Evolutionary conservation across 2,888 invertebrate species (phyloP), one percentile per base, ranked within the genome.

Genomic region (Philopedon plagiatum): DNA sequence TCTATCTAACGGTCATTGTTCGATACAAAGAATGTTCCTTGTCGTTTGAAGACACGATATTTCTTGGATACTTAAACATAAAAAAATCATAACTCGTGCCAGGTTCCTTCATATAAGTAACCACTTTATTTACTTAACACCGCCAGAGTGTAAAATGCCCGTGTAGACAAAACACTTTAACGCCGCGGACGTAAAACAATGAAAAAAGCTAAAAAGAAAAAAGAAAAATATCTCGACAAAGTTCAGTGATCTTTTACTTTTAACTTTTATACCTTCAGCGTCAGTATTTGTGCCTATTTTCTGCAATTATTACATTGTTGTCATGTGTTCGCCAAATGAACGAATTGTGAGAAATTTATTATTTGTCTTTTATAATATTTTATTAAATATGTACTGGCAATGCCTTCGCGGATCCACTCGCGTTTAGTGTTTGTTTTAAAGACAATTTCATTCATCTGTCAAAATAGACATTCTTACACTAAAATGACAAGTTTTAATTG

Each of bases 111-210:
- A 39, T 8, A 19, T 46, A 61, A 62, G 44, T 41, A 64, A 39
- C 64, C 54, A 44, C 46, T 65, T 57, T 65, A 65, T 66, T 61
- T 71, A 54, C 54, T 58, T 51, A 15, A 54, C 63, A 9, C 13
- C 61, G 57, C 41, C 65, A 41, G 41, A 58, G 65, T 56, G 51
- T 61, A 66, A 41, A 61, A 61, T 66, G 32, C 62, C 21, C 49
- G 62, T 72, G 72, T 72, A 72, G 72, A 72, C 72, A 72, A 67
- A 72, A 72, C 72, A 72, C 72, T 72, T 72, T 67, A 72, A 63
- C 72, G 51, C 72, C 54, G 56, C 49, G 57, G 21, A 41, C 58
- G 58, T 71, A 65, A 64, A 66, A 66, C 66, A 71, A 71, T 71
- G 51, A 66, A 71, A 71, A 71, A 71, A 34, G 54, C 26, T 15